Percentiles rank a stretch among this genome's conserved stretches.
Evolutionary conservation across 2,113 vertebrate species (phyloP).

Genomic region (Chloropsis hardwickii): DNA sequence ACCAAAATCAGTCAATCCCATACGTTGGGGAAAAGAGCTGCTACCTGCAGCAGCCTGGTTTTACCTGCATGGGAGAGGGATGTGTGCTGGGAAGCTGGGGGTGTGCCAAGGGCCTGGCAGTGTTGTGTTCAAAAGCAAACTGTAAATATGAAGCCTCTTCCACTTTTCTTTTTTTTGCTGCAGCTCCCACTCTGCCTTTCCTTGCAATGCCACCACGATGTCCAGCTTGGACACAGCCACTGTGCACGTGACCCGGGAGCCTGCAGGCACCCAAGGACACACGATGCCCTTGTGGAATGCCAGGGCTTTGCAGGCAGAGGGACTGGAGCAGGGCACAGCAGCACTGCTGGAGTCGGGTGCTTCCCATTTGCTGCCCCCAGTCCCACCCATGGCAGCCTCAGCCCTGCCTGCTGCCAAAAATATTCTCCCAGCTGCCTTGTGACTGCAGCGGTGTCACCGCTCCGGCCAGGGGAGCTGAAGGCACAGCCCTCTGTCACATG

Average conservation of each 20-base stretch:
- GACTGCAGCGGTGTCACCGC: neutral
- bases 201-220: neutral
- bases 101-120: neutral
- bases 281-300: neutral
- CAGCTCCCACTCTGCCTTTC: neutral
- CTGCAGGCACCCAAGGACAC: neutral
- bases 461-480: neutral
- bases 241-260: fast-evolving
- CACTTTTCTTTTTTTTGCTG: neutral
- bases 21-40: neutral
- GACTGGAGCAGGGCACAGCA: neutral
- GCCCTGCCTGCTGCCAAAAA: slow-evolving; percentile 21
- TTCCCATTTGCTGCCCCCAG: neutral
- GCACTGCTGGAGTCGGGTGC: fast-evolving
- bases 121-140: neutral
- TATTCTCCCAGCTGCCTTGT: neutral
- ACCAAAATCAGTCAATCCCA: neutral
- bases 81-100: neutral
- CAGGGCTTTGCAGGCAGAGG: neutral
- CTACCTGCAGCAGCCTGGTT: neutral
- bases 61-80: neutral
- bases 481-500: neutral
- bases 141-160: neutral
- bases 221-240: neutral
- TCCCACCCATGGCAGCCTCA: neutral